Evolutionary conservation across 2,888 invertebrate genomes (phyloP).

Genomic region (Cheilosia vulpina): DNA sequence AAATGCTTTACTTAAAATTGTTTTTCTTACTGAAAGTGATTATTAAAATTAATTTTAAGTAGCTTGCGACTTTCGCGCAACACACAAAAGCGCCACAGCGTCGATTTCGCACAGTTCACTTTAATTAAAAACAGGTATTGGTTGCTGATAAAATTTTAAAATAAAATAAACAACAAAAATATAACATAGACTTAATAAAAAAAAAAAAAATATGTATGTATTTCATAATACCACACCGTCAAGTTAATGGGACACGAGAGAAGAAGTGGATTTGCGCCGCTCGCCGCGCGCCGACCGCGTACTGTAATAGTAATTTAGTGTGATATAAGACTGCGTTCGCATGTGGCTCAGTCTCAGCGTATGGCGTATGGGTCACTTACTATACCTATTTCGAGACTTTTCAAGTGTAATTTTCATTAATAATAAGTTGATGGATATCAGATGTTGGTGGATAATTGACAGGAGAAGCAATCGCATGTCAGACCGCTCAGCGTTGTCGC

Average conservation of each 20-base stretch:
- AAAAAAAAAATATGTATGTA: neutral
- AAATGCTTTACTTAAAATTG: neutral
- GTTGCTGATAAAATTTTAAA: constrained; percentile 1
- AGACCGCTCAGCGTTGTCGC: constrained; percentile 31
- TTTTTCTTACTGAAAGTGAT: too few species aligned
- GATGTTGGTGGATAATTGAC: constrained; percentile 50
- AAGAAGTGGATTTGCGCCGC: neutral
- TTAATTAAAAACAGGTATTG: constrained; percentile 5
- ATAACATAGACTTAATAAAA: constrained; percentile 3
- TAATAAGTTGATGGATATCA: constrained; percentile 10
- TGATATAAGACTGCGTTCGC: constrained; percentile 26
- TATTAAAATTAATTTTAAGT: too few species aligned
- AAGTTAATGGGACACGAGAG: constrained; percentile 9
- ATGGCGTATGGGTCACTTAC: constrained; percentile 15
- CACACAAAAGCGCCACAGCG: neutral
- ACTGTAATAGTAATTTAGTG: constrained; percentile 18
- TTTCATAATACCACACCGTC: constrained; percentile 8
- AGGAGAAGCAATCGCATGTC: constrained; percentile 63
- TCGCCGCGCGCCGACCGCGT: neutral
- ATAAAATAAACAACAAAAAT: neutral
- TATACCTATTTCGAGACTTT: neutral
- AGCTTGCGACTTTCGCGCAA: neutral
- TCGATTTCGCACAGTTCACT: constrained; percentile 21
- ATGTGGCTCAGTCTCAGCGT: constrained; percentile 19
- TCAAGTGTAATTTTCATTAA: constrained; percentile 50